A percentile compares a stretch with the other conserved stretches of the same genome.
Evolutionary conservation across 2,888 invertebrate species (phyloP).

Genomic region (Drosophila differens): DNA sequence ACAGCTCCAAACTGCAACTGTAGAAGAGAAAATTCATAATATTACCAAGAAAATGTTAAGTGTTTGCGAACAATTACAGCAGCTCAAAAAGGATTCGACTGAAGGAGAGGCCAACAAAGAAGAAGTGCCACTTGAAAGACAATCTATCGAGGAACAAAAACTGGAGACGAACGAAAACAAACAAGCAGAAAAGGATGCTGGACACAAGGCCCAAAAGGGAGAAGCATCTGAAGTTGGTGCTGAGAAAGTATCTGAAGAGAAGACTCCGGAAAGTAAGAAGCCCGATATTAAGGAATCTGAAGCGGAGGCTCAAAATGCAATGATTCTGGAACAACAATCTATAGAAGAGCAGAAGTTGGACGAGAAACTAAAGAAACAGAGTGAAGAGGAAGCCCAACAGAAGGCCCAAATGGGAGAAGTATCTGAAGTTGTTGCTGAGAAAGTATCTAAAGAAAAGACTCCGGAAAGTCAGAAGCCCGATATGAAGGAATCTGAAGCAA

Average conservation of each 20-base stretch:
- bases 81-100: background rate
- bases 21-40: slow-evolving; percentile 47
- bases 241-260: background rate
- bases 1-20: slow-evolving; percentile 27
- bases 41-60: slow-evolving; percentile 49
- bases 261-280: background rate
- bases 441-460: background rate
- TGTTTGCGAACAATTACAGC: slow-evolving; percentile 53
- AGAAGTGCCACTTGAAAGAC: background rate
- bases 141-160: background rate
- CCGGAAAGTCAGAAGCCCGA: slow-evolving; percentile 15
- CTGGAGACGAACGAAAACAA: rapidly evolving
- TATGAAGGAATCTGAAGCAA: background rate
- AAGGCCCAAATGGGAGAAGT: background rate
- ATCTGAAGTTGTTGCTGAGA: background rate
- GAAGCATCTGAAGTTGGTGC: background rate
- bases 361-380: background rate
- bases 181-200: rapidly evolving
- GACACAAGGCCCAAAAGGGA: background rate
- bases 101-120: background rate
- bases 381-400: too few species aligned
- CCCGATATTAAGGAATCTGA: rapidly evolving
- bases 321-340: background rate
- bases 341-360: background rate
- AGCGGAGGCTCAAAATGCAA: background rate